Evolutionary conservation across 37 sponge, comb jelly and placozoan genomes (phyloP), one percentile per base, ranked within the genome.

Genomic region (Beroe ovata): DNA sequence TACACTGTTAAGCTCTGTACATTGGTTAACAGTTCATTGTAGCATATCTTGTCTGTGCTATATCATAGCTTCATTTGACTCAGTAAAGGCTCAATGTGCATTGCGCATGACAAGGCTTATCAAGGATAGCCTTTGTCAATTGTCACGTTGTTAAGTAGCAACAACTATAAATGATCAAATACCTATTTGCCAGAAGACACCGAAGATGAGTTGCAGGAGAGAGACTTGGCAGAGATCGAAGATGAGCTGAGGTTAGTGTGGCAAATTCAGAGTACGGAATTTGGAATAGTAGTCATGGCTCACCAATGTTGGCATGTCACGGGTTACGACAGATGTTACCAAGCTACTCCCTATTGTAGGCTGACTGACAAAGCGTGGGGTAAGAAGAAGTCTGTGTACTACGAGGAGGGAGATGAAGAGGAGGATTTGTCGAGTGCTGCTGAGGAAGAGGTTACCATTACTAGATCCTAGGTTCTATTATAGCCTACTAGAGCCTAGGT

Each of bases 351-450:
- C 11, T 11, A 6, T 1, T 42, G 3, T 26, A 77, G 84, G 22
- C 54, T 36, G 28, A 77, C 16, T 6, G 92, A 91, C 59, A 90
- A 71, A 35, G 92, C 92, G 14, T 95, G 95, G 95, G 95, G 95
- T 0, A 54, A 60, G 58, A 81, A 60, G 64, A 93, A 92, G 88
- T 91, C 54, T 34, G 88, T 88, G 0, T 95, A 90, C 90, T 95
- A 95, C 88, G 59, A 81, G 28, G 90, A 91, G 0, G 93, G 92
- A 39, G 90, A 72, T 34, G 89, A 91, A 64, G 95, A 92, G 59
- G 93, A 92, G 39, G 93, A 92, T 66, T 60, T 90, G 71, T 89
- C 88, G 22, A 91, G 91, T 72, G 38, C 58, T 11, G 62, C 34
- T 25, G 90, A 89, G 22, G 60, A 71, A 54, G 91, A 91, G 60